A percentile compares a stretch with the other conserved stretches of the same genome.
Evolutionary conservation across 2,888 invertebrate species (phyloP).

Genomic region (Sturmia bella): DNA sequence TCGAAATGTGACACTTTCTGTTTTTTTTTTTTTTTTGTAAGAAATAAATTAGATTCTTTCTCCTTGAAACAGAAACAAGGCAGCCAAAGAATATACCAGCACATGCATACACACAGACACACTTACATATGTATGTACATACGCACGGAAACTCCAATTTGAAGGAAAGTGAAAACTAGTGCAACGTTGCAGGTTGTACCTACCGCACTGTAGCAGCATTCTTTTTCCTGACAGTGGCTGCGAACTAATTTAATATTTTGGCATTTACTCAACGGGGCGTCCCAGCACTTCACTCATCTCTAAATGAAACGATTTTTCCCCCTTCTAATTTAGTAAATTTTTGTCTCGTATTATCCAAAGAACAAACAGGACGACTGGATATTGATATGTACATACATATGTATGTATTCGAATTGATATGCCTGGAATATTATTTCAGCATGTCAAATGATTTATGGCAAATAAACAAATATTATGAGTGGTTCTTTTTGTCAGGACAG

Average conservation of each 20-base stretch:
- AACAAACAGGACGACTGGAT: background rate
- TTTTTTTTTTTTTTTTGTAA: slow-evolving; percentile 56
- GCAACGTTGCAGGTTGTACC: slow-evolving; percentile 55
- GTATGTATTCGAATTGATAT: slow-evolving; percentile 8
- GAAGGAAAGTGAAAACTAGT: slow-evolving; percentile 37
- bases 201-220: slow-evolving; percentile 59
- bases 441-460: slow-evolving; percentile 74
- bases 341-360: background rate
- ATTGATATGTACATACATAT: too few species aligned
- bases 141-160: background rate
- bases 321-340: background rate
- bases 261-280: slow-evolving; percentile 63
- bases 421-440: slow-evolving; percentile 65
- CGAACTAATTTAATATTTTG: slow-evolving; percentile 65
- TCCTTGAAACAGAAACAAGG: background rate
- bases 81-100: background rate
- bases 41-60: slow-evolving; percentile 20
- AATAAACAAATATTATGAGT: slow-evolving; percentile 72
- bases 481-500: background rate
- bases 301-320: too few species aligned
- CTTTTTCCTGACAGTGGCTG: slow-evolving; percentile 67
- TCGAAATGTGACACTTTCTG: slow-evolving; percentile 61
- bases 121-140: too few species aligned
- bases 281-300: slow-evolving; percentile 18
- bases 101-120: too few species aligned